Conservation (phyloP, 2,888 invertebrate genomes). For the Pteria penguin region DNA sequence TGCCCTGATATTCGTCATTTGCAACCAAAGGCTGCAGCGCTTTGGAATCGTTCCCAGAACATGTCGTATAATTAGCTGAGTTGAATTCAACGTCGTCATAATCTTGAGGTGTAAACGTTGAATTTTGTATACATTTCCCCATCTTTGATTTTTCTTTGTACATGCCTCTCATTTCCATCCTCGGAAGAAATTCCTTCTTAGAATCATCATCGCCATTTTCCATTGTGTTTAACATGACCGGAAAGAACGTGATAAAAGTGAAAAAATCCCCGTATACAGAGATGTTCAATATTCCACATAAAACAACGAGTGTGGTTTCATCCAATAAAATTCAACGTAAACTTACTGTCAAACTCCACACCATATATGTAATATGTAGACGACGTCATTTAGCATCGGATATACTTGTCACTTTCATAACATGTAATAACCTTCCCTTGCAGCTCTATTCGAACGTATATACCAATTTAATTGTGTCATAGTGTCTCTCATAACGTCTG, state of each 20-base stretch:
- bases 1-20: conserved; percentile 12
- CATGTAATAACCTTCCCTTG: too few relatives aligned
- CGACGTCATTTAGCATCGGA: too few relatives aligned
- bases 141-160: conserved; percentile 24
- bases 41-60: conserved; percentile 14
- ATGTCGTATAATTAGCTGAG: conserved; percentile 21
- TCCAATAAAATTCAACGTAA: too few relatives aligned
- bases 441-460: not conserved
- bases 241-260: too few relatives aligned
- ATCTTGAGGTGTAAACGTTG: conserved; percentile 9
- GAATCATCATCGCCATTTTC: conserved; percentile 32
- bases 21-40: conserved; percentile 21
- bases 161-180: conserved; percentile 34
- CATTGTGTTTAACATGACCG: too few relatives aligned
- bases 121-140: conserved; percentile 33
- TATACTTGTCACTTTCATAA: too few relatives aligned
- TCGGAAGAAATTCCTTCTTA: conserved; percentile 28
- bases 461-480: not conserved
- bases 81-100: conserved; percentile 39
- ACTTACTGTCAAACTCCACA: too few relatives aligned
- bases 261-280: too few relatives aligned
- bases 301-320: too few relatives aligned
- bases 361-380: too few relatives aligned
- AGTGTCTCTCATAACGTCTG: not conserved
- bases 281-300: too few relatives aligned